Evolutionary conservation across 2,888 invertebrate species (phyloP).

Genomic region (Cephus nigrinus): DNA sequence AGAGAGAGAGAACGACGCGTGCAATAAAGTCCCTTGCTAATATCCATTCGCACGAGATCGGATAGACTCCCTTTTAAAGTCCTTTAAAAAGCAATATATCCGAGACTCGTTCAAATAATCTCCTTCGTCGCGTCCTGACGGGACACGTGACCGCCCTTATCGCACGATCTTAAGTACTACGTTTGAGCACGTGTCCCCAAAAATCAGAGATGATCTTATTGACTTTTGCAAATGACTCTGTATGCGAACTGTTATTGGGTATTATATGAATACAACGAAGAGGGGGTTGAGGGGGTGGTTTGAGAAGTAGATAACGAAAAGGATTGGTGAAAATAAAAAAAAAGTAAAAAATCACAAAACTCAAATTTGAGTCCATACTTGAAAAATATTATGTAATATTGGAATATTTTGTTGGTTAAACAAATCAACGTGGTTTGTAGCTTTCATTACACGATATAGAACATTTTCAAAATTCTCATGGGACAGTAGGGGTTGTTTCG

Average conservation of each 20-base stretch:
- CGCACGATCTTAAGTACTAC: slow-evolving; percentile 60
- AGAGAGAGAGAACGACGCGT: slow-evolving; percentile 7
- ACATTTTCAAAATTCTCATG: slow-evolving; percentile 50
- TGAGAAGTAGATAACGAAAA: not conserved
- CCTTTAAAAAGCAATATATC: slow-evolving; percentile 60
- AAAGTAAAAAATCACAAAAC: too few species aligned
- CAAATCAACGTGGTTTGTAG: not conserved
- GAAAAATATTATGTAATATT: not conserved
- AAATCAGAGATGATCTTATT: slow-evolving; percentile 48
- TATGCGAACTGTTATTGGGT: not conserved
- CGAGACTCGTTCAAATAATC: slow-evolving; percentile 11
- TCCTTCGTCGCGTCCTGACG: slow-evolving; percentile 4
- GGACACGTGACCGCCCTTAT: slow-evolving; percentile 58
- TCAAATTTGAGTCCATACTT: not conserved
- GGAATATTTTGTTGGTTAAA: not conserved
- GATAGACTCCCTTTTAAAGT: slow-evolving; percentile 53
- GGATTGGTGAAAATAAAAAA: not conserved
- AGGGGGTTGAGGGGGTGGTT: not conserved
- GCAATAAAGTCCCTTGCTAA: slow-evolving; percentile 4
- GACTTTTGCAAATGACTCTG: slow-evolving; percentile 49
- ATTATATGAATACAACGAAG: not conserved
- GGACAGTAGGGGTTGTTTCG: slow-evolving; percentile 32
- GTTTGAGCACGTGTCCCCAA: slow-evolving; percentile 31
- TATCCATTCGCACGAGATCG: slow-evolving; percentile 18
- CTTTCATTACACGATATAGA: slow-evolving; percentile 4